phyloP scores from a whole-genome alignment of 2,113 vertebrate species.

The Tenebrosternarchus preto region DNA sequence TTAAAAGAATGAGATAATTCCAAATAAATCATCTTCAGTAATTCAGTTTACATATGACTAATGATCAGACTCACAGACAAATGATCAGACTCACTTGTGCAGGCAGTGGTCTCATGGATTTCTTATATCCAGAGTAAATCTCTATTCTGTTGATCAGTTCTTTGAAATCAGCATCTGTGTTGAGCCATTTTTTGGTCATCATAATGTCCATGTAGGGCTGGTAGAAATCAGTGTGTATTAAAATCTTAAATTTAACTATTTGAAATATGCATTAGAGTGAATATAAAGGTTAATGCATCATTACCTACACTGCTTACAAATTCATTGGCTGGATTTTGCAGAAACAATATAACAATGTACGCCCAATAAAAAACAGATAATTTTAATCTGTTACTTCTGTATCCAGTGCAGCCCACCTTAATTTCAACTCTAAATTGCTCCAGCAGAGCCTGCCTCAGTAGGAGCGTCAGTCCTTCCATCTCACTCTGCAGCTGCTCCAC shows the following conservation, averaged over 20 bases:
- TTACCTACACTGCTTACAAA: not conserved
- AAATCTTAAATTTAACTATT: not conserved
- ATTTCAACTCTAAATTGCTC: constrained; percentile 64
- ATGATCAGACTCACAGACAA: constrained; percentile 27
- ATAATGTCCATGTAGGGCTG: constrained; percentile 45
- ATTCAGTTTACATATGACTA: not conserved
- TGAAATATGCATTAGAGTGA: not conserved
- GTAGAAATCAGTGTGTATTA: not conserved
- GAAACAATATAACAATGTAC: not conserved
- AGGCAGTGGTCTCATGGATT: constrained; percentile 39
- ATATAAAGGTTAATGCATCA: not conserved
- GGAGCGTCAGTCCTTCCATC: constrained; percentile 43
- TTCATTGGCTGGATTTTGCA: not conserved
- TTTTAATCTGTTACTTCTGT: not conserved
- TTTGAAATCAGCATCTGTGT: constrained; percentile 46
- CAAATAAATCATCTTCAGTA: not conserved
- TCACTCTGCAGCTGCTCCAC: constrained; percentile 57
- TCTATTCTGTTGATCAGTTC: constrained; percentile 41
- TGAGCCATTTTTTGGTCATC: constrained; percentile 60
- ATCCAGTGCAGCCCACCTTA: constrained; percentile 57
- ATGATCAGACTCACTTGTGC: constrained; percentile 36
- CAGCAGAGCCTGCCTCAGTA: constrained; percentile 58
- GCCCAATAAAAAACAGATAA: not conserved
- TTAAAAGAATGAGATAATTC: not conserved
- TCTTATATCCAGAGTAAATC: constrained; percentile 27